Evolutionary conservation across 2,888 invertebrate genomes (phyloP), one percentile per base, ranked within the genome.

Genomic region (Geotrupes spiniger): DNA sequence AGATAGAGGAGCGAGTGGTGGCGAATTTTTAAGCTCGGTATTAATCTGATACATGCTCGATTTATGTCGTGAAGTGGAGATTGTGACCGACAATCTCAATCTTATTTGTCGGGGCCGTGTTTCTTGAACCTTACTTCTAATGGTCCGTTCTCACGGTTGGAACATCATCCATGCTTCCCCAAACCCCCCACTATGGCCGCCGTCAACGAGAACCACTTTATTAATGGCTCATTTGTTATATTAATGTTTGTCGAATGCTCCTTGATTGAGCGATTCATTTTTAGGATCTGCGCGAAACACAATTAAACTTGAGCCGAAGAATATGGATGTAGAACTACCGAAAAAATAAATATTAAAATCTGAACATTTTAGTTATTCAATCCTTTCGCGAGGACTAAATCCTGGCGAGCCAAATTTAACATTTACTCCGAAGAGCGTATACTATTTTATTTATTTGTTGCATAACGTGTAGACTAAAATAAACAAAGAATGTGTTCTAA

Each of bases 21-120:
- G 21, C 6, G 21, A 21, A 21, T 21, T 21, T 21, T 21, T 6
- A 21, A 29, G 12, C 36, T 2, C 10, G n/a, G 14, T 45, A 21
- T 42, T 53, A 53, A 56, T 56, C 56, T 49, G 54, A 56, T 56
- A 56, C 56, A 49, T 53, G 56, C 54, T 21, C 52, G 51, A 56
- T 54, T 56, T 56, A 56, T 56, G 56, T 56, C 56, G 56, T 56
- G 56, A 56, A 56, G 54, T 47, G 54, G 21, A 52, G 54, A 54
- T 56, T 56, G 50, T 46, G 47, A 50, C 45, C 31, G 40, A 50
- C 51, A 54, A 49, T 49, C 52, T 50, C 49, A 53, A 53, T 53
- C 51, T 47, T 51, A 51, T 56, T 56, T 53, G 55, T 56, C 55
- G 53, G 46, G 49, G 21, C 55, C 46, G 52, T 51, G 52, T 53